Base-by-base conservation (phyloP, 2,888 invertebrate genomes). In the Drepana falcataria region DNA sequence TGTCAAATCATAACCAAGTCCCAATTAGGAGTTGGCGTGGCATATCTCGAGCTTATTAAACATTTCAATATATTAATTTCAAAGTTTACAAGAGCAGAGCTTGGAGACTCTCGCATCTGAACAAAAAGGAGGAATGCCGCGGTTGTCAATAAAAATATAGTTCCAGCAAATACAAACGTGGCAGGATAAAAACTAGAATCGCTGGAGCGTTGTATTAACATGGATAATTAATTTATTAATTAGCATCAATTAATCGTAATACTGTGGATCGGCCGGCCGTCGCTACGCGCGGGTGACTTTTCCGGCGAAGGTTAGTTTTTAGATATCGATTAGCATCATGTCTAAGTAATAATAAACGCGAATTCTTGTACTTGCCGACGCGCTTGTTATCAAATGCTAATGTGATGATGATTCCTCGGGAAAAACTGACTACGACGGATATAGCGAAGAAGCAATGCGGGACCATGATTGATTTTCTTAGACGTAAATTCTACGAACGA, bases 151-250 rank as follows among this genome's bases (percentile, higher is more conserved):
- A 79, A 82, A 77, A 83, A 84, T 79, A 79, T 79, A 79, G 75
- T 67, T 72, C 71, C 61, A 73, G 82, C 78, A 75, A 81, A 79
- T 78, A 76, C 70, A 68, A 71, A 69, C 76, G 76, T 79, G 79
- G 70, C 72, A 60, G 64, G 65, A 75, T 75, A 87, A 87, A 86
- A 86, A 85, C 76, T 67, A 69, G 74, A 81, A 66, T 73, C 76
- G 73, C 73, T 81, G 76, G 79, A 77, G 81, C 87, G 83, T 81
- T 68, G 78, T 82, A 86, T 85, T 84, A 84, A 83, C 84, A 87
- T 87, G 83, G 81, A 77, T 87, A 87, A 88, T 88, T 88, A 85
- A 87, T 89, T 87, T 85, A 89, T 87, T 87, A 86, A 87, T 89
- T 87, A 86, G 77, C 85, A 86, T 86, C 82, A 86, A 87, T 87